Evolutionary conservation across 2,888 invertebrate species (phyloP).

Genomic region (Cerastoderma edule): DNA sequence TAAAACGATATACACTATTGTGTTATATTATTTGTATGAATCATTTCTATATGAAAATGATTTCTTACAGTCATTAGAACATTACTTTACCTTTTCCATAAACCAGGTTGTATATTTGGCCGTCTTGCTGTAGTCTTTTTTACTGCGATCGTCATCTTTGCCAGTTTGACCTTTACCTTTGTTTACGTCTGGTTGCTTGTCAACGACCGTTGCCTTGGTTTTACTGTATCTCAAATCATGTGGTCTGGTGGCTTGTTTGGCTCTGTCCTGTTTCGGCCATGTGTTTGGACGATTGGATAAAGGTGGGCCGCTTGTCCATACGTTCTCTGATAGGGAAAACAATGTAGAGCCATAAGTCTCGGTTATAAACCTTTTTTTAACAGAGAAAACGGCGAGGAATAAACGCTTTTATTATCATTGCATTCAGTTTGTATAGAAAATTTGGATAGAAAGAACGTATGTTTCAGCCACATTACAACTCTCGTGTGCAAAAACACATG

Average conservation of each 20-base stretch:
- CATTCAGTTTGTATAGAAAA: too few relatives aligned
- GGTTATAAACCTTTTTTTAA: too few relatives aligned
- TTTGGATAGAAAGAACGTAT: too few relatives aligned
- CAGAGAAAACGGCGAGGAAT: too few relatives aligned
- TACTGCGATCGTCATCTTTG: background rate
- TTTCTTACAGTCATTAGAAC: too few relatives aligned
- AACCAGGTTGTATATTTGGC: constrained; percentile 48
- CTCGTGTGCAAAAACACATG: too few relatives aligned
- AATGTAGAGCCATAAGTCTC: too few relatives aligned
- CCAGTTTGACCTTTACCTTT: constrained; percentile 11
- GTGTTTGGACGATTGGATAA: constrained; percentile 43
- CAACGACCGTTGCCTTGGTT: constrained; percentile 18
- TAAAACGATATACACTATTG: too few relatives aligned
- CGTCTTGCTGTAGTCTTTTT: constrained; percentile 22
- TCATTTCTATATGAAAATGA: too few relatives aligned
- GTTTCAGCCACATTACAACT: too few relatives aligned
- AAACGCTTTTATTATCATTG: too few relatives aligned
- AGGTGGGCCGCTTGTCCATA: constrained; percentile 53
- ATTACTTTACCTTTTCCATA: constrained; percentile 60
- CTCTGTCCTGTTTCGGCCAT: constrained; percentile 47
- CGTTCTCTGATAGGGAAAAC: constrained; percentile 41
- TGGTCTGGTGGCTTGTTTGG: background rate
- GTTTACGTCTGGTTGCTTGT: constrained; percentile 3
- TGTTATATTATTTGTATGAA: too few relatives aligned
- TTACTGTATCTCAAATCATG: constrained; percentile 10